Base-by-base conservation (phyloP, 2,113 vertebrate species). In the Phainopepla nitens region DNA sequence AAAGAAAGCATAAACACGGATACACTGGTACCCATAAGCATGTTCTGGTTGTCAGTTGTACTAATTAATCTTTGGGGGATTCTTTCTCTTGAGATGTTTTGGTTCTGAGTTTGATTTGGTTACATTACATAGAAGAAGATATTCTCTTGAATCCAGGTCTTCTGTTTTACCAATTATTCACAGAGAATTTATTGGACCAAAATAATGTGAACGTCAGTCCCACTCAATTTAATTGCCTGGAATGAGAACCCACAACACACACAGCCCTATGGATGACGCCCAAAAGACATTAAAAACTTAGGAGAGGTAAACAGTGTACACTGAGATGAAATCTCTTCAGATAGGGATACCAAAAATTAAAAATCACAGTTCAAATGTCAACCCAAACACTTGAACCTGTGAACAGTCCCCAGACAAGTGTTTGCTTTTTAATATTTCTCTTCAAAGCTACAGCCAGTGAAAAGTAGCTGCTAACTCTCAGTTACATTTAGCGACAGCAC, bases 401-500 rank as follows among this genome's bases (percentile, higher is more conserved):
- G 0, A 61, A 22, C 11, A 47, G 13, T 49, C 58, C 54, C 23
- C 45, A 87, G 79, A 45, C 0, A 12, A 21, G 3, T 24, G 27
- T 54, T 82, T 80, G 61, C 19, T 81, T 78, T 94, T 84, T 44
- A 84, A 91, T 93, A 82, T 41, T 50, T 69, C 31, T 66, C 60
- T 66, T 85, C 61, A 41, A 51, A 66, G 61, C 6, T 58, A 42
- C 65, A 64, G 58, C 51, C 51, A 56, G 50, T 90, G 44, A 90
- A 96, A 97, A 96, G 78, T 53, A 78, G 68, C 81, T 73, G 20
- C 69, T 78, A 83, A 69, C 79, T 95, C 80, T 86, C 31, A 79
- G 51, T 93, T 93, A 95, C 93, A 86, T 96, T 94, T 95, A 95
- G 58, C 8, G 6, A 57, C 72, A 89, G 62, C 23, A 6, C 27